Base-by-base conservation (phyloP, 2,797 vertebrate genomes). In the Macropus fuliginosus region DNA sequence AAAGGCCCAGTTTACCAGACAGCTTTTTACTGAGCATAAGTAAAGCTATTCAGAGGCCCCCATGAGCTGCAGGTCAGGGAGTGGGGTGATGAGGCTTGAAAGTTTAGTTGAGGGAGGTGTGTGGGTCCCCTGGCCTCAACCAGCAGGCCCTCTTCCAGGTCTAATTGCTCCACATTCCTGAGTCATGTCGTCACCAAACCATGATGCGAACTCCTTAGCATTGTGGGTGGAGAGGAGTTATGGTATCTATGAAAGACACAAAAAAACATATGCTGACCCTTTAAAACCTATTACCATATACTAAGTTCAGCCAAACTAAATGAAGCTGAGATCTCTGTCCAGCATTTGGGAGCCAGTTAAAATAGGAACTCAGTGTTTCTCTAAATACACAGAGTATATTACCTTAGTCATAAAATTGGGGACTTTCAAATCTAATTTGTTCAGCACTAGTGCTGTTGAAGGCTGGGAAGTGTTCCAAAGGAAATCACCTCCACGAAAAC, bases 401-500 rank as follows among this genome's bases (percentile, higher is more conserved):
- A 99, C 99, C 98, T 99, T 99, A 98, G 98, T 98, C 98, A 98
- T 99, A 99, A 99, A 99, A 99, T 98, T 98, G 98, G 98, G 98
- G 98, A 99, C 98, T 99, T 99, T 99, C 99, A 99, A 99, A 99
- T 99, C 98, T 99, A 99, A 99, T 99, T 99, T 99, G 98, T 98
- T 99, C 98, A 98, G 98, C 97, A 97, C 98, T 98, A 98, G 98
- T 94, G 96, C 98, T 98, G 98, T 98, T 98, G 98, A 99, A 99
- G 99, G 98, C 98, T 98, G 98, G 99, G 99, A 99, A 99, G 98
- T 98, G 96, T 98, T 99, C 99, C 99, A 99, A 99, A 99, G 99
- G 99, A 99, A 99, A 99, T 99, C 99, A 99, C 99, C 99, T 99
- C 99, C 99, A 99, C 98, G 98, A 99, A 99, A 99, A 99, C 99